These are phyloP conservation scores for Clanis bilineata DNA, from an alignment of 2,888 invertebrate species.

Conservation along the genomic window DNA sequence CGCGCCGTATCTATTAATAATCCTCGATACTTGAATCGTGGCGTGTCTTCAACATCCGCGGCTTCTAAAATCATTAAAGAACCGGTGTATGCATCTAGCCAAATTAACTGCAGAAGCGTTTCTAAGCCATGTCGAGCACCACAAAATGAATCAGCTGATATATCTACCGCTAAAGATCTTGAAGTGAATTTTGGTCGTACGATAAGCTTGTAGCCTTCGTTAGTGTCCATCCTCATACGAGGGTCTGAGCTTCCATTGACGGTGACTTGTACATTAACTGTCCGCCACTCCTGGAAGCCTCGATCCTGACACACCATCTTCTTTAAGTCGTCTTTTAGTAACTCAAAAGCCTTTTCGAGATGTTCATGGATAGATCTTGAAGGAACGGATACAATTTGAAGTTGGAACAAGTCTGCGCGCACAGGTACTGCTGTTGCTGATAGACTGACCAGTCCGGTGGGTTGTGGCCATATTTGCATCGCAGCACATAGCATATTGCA, in stretches of 20 bases:
- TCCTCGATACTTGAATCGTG: slow-evolving; percentile 89
- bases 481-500: slow-evolving; percentile 89
- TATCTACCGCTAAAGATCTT: slow-evolving; percentile 74
- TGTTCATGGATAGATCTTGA: slow-evolving; percentile 52
- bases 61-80: slow-evolving; percentile 84
- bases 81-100: slow-evolving; percentile 85
- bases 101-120: slow-evolving; percentile 88
- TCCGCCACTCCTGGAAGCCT: slow-evolving; percentile 62
- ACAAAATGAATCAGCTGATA: slow-evolving; percentile 85
- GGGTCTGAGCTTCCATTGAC: slow-evolving; percentile 74
- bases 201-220: slow-evolving; percentile 87
- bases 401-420: slow-evolving; percentile 75
- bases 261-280: slow-evolving; percentile 66
- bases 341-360: slow-evolving; percentile 66
- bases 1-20: slow-evolving; percentile 94
- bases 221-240: slow-evolving; percentile 83
- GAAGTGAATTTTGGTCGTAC: slow-evolving; percentile 57
- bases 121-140: slow-evolving; percentile 89
- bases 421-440: slow-evolving; percentile 84
- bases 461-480: slow-evolving; percentile 88
- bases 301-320: slow-evolving; percentile 55
- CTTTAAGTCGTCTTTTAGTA: slow-evolving; percentile 72
- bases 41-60: slow-evolving; percentile 87
- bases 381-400: slow-evolving; percentile 58
- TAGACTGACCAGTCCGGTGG: slow-evolving; percentile 85